phyloP scores from a whole-genome alignment of 2,113 vertebrate genomes.

The Paramisgurnus dabryanus region DNA sequence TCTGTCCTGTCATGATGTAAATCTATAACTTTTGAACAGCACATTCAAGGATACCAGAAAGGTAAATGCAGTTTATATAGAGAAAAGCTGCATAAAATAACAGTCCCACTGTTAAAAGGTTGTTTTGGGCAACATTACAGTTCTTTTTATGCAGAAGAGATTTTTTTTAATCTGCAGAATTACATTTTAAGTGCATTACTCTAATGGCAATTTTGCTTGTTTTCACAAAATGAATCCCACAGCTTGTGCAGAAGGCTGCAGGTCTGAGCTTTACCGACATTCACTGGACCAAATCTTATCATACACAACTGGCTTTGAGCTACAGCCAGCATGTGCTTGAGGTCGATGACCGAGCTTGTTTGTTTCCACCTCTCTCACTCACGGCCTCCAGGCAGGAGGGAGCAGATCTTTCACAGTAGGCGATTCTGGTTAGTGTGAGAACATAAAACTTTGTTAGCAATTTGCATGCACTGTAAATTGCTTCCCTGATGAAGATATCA shows the following conservation, averaged over 20 bases:
- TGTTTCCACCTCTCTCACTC: not conserved
- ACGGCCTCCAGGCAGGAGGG: conserved; percentile 12
- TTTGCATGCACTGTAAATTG: not conserved
- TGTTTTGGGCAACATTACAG: too few species aligned
- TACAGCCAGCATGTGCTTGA: not conserved
- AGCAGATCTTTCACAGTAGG: not conserved
- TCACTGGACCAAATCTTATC: not conserved
- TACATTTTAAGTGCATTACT: not conserved
- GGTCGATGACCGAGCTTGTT: conserved; percentile 10
- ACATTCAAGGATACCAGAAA: too few species aligned
- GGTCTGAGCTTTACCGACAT: not conserved
- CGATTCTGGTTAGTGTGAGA: not conserved
- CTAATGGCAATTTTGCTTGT: not conserved
- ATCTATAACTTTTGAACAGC: too few species aligned
- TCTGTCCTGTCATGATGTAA: too few species aligned
- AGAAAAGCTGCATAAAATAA: too few species aligned
- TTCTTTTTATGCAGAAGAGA: too few species aligned
- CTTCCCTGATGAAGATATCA: not conserved
- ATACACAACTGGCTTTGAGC: not conserved
- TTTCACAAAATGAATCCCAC: not conserved
- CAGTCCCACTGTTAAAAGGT: too few species aligned
- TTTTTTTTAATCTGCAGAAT: too few species aligned
- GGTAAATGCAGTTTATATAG: too few species aligned
- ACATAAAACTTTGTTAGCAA: not conserved
- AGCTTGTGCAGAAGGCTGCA: not conserved